Evolutionary conservation across 1,140 invertebrate species (phyloP).

Genomic region (Pectinophora gossypiella): DNA sequence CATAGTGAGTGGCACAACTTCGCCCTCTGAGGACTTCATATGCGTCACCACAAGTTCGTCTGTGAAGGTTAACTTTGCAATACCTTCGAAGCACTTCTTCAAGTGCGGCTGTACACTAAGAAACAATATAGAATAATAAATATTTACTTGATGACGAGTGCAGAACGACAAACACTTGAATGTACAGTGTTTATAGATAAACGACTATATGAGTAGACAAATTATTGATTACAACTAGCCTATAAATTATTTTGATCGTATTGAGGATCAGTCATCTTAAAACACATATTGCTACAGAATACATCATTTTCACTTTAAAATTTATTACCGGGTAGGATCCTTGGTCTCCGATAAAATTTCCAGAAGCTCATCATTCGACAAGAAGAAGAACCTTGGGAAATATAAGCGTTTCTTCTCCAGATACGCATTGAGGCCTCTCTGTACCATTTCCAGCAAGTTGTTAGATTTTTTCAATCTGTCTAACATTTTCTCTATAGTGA

Average conservation of each 20-base stretch:
- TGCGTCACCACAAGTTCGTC: slow-evolving; percentile 90
- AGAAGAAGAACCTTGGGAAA: slow-evolving; percentile 96
- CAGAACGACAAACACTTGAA: too few species aligned
- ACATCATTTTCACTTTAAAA: too few species aligned
- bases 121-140: slow-evolving; percentile 12
- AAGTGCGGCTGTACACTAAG: slow-evolving; percentile 91
- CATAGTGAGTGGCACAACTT: slow-evolving; percentile 86
- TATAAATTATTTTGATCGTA: too few species aligned
- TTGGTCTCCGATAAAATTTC: slow-evolving; percentile 98
- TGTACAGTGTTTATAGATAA: too few species aligned
- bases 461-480: slow-evolving; percentile 94
- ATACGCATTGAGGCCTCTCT: slow-evolving; percentile 94
- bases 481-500: slow-evolving; percentile 95
- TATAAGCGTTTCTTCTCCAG: slow-evolving; percentile 96
- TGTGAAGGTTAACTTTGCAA: slow-evolving; percentile 90
- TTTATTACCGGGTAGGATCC: slow-evolving; percentile 90
- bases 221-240: too few species aligned
- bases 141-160: too few species aligned
- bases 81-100: slow-evolving; percentile 97
- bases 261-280: too few species aligned
- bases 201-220: too few species aligned
- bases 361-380: slow-evolving; percentile 96
- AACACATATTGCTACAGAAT: too few species aligned
- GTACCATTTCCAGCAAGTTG: slow-evolving; percentile 90
- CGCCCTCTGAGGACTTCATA: slow-evolving; percentile 93